These are phyloP conservation scores for Acrobasis suavella DNA, from an alignment of 2,888 invertebrate genomes.

Conservation along the genomic window DNA sequence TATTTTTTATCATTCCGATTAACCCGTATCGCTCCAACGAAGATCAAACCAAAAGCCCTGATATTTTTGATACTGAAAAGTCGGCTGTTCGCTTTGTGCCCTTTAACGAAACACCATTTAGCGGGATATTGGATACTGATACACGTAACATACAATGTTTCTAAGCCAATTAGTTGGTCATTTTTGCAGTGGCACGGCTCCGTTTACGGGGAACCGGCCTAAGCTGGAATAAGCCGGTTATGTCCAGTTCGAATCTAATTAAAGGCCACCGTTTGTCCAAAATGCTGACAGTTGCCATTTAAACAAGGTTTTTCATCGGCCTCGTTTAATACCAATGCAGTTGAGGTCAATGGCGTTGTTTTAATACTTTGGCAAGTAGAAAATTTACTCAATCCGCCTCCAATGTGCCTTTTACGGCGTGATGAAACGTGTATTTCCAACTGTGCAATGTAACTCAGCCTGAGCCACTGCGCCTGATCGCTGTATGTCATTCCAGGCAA, in stretches of 20 bases:
- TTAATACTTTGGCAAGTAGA: constrained; percentile 26
- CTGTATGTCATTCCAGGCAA: no score
- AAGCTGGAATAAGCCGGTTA: constrained; percentile 80
- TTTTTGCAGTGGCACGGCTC: constrained; percentile 73
- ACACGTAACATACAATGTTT: constrained; percentile 68
- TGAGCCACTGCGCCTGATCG: no score
- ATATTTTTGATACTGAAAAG: constrained; percentile 17
- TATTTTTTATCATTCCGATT: background rate
- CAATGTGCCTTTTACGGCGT: no score
- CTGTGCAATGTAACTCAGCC: no score
- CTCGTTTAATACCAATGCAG: constrained; percentile 43
- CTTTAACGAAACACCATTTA: constrained; percentile 64
- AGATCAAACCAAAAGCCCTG: constrained; percentile 1
- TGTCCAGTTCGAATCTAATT: constrained; percentile 78
- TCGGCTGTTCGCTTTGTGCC: constrained; percentile 36
- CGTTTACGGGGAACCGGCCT: constrained; percentile 63
- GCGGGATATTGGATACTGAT: constrained; percentile 73
- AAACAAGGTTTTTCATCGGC: constrained; percentile 59
- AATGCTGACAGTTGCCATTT: constrained; percentile 76
- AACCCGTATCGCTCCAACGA: constrained; percentile 4
- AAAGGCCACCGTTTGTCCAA: constrained; percentile 72
- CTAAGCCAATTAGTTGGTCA: constrained; percentile 81
- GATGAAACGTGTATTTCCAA: no score
- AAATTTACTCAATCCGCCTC: no score
- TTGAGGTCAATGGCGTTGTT: constrained; percentile 64